Evolutionary conservation across 2,888 invertebrate genomes (phyloP), one percentile per base, ranked within the genome.

Genomic region (Calliphora vomitoria): DNA sequence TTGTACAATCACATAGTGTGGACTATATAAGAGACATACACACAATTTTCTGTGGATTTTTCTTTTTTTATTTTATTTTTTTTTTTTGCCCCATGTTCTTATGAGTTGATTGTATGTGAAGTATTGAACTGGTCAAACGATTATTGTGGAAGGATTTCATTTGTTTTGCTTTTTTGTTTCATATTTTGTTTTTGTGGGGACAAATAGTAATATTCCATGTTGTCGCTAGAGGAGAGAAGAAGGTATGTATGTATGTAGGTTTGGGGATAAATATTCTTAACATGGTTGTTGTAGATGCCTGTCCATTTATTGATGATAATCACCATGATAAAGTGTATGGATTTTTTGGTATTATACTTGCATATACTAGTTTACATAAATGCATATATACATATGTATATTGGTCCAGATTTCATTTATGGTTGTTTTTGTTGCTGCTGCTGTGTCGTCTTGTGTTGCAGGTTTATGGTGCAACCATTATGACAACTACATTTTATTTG

Each of bases 401-500:
- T 80, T 75, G 58, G 41, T 47, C 31, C 74, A 64, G 60, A 80
- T 85, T 66, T 85, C 69, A 62, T 53, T 66, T 55, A 50, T 71
- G 18, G 50, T 53, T 68, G 18, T 15, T 35, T 55, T 79, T 76
- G 50, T 66, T 58, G 8, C 15, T 25, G 35, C 64, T 74, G 47
- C 35, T 72, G 18, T 82, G 64, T 64, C 55, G 44, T 83, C 55
- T 86, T 60, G 76, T 79, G 68, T 75, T 50, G 82, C 76, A 76
- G 82, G 68, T 47, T 86, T 83, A 72, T 83, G 71, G 44, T 78
- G 69, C 83, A 78, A 83, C 78, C 83, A 78, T 72, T 72, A 79
- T 87, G 85, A 87, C 87, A 87, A 82, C 82, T 75, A 82, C 85
- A 87, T 79, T 87, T 87, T 87, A 87, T 87, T 87, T 82, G 82